Base-by-base conservation (phyloP, 1,140 invertebrate genomes). In the Oscheius sp. region DNA sequence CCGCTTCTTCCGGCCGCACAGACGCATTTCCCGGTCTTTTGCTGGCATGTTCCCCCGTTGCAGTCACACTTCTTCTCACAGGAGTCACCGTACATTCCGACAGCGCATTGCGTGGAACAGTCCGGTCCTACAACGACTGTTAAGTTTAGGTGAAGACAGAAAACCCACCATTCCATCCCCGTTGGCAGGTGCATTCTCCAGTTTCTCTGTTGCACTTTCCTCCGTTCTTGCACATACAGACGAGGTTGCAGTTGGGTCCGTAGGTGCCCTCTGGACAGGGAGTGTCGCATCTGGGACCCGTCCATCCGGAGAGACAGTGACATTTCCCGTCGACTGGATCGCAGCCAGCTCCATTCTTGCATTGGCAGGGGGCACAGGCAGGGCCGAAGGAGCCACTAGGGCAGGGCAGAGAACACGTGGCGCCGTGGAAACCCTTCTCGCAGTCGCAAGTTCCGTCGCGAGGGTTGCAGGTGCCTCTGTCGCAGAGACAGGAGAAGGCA, bases 281-380 rank as follows among this genome's bases (percentile, higher is more conserved):
- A 73, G 72, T 58, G 62, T 76, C 65, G 79, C 87, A 87, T 13
- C 78, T 68, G 71, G 72, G 80, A 79, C 80, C 84, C 70, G 84
- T 85, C 13, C 4, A 68, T 28, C 66, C 66, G 32, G 92, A 90
- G 72, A 89, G 84, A 85, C 93, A 95, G 71, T 91, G 88, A 81
- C 93, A 95, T 73, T 88, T 85, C 18, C 93, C 93, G 58, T 89
- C 91, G 58, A 90, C 87, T 70, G 90, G 87, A 86, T 95, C 89
- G 85, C 94, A 97, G 65, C 23, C 82, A 15, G 92, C 94, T 38
- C 89, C 90, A 85, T 98, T 97, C 82, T 95, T 92, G 86, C 95
- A 99, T 2, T 89, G 88, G 83, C 95, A 98, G 45, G 91, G 88
- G 34, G 90, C 89, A 80, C 94, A 97, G 20, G 71, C 59, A 20